Conservation (phyloP, 2,113 vertebrate genomes). For the Orthonyx spaldingii region DNA sequence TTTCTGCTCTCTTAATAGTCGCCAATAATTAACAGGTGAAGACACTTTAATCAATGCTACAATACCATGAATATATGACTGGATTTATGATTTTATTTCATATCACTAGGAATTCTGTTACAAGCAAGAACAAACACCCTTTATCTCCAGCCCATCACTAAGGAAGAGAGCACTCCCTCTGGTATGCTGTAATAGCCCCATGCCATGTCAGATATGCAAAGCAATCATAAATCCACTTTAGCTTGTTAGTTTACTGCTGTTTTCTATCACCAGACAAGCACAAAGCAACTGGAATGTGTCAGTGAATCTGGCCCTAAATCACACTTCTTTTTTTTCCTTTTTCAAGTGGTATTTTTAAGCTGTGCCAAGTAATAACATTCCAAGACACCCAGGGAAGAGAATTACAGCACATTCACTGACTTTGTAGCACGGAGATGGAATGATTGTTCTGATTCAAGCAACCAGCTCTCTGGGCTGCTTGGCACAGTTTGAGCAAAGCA, state of each 20-base stretch:
- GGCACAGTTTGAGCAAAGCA: not conserved
- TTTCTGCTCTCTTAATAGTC: not conserved
- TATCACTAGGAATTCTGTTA: not conserved
- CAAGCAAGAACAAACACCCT: not conserved
- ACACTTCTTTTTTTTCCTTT: conserved; percentile 10
- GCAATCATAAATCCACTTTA: conserved; percentile 54
- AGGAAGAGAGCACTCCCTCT: conserved; percentile 6
- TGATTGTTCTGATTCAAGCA: not conserved
- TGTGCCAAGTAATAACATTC: conserved; percentile 22
- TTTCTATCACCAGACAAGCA: conserved; percentile 56
- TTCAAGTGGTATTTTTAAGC: conserved; percentile 32
- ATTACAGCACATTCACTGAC: not conserved
- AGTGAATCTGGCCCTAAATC: conserved; percentile 50
- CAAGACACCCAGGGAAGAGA: not conserved
- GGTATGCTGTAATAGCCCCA: conserved; percentile 25
- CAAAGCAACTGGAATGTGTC: conserved; percentile 55
- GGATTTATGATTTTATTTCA: not conserved
- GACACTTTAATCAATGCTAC: not conserved
- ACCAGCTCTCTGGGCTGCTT: not conserved
- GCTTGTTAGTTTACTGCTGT: conserved; percentile 58
- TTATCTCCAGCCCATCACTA: conserved; percentile 39
- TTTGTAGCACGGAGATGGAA: not conserved
- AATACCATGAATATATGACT: not conserved
- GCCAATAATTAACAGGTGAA: not conserved
- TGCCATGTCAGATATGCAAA: conserved; percentile 45